Base-by-base conservation (phyloP, 2,113 vertebrate species). In the Equus przewalskii region DNA sequence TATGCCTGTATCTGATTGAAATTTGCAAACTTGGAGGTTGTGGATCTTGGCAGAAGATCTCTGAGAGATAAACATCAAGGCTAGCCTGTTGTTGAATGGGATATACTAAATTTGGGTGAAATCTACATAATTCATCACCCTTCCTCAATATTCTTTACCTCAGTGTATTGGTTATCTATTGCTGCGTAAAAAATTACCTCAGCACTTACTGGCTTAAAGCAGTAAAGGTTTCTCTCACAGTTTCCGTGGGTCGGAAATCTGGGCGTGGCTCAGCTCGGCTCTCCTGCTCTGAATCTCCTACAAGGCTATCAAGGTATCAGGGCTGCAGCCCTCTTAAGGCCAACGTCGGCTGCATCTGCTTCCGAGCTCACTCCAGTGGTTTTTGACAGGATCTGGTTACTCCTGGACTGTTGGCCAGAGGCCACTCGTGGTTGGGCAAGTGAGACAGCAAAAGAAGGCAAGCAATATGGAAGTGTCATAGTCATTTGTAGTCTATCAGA, bases 71-170 rank as follows among this genome's bases (percentile, higher is more conserved):
- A 82, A 70, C 73, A 58, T 46, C 26, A 83, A n/a, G 46, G 44
- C 76, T 94, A 33, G 82, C 76, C 51, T 85, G 7, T 78, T 84
- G 18, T 85, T 79, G 56, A 60, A 76, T 91, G 80, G 44, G 41
- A 60, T 33, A 60, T 62, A 56, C 18, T 69, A 44, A 91, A 60
- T 56, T 60, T 91, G 33, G 41, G 9, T 91, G 51, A 85, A 6
- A 85, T 65, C 13, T 56, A 65, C 44, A 64, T 86, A 86, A 86
- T 84, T 82, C 19, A 65, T 56, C 22, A 85, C 60, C 51, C 46
- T 85, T 60, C 79, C 36, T 95, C 16, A 84, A 30, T 44, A 76
- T 65, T 89, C 33, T 94, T 83, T 64, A 73, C 73, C 19, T 89
- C 36, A 69, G 6, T 76, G 6, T 60, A 22, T 78, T 91, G 22